Base-by-base conservation (phyloP, 2,113 vertebrate genomes). In the Gasterosteus aculeatus region DNA sequence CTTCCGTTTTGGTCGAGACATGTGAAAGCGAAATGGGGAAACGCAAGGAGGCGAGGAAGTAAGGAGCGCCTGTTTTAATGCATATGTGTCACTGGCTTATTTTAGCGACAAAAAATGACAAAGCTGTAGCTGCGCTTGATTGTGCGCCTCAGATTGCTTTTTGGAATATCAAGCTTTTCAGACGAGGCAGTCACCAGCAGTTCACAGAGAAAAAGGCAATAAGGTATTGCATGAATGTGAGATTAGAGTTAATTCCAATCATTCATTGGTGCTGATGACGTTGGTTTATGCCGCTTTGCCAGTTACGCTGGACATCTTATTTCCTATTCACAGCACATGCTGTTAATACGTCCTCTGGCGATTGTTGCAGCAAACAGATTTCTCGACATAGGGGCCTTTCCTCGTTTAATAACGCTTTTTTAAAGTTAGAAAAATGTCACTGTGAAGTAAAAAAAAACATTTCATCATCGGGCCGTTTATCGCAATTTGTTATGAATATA, bases 11-110 rank as follows among this genome's bases (percentile, higher is more conserved):
- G 78, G 71, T 53, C 11, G 5, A 64, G 54, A 78, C 12, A 4
- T 75, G 66, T 73, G 53, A 69, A 64, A 80, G 33, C 14, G 15
- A 71, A 70, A 39, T 0, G 1, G 31, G 47, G 73, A 75, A 79
- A 80, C 39, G 44, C 29, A 57, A 84, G 61, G 31, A 19, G 33
- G 4, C 15, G 42, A 68, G 49, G 56, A 69, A 65, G 49, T 35
- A 26, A 53, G 47, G 53, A 57, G 11, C 39, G 58, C 15, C 31
- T 35, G 42, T 16, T 59, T 65, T 56, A 44, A 67, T 72, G 65
- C 46, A 49, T 53, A 41, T 16, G 39, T 66, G 68, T 70, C 61
- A 53, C 12, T 54, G 10, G 6, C 53, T 26, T 29, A 26, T 22
- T 22, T 54, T 22, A 14, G 49, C 10, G 2, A 22, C 51, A 22